Evolutionary conservation across 2,797 vertebrate genomes (phyloP).

Genomic region (Salarias fasciatus): DNA sequence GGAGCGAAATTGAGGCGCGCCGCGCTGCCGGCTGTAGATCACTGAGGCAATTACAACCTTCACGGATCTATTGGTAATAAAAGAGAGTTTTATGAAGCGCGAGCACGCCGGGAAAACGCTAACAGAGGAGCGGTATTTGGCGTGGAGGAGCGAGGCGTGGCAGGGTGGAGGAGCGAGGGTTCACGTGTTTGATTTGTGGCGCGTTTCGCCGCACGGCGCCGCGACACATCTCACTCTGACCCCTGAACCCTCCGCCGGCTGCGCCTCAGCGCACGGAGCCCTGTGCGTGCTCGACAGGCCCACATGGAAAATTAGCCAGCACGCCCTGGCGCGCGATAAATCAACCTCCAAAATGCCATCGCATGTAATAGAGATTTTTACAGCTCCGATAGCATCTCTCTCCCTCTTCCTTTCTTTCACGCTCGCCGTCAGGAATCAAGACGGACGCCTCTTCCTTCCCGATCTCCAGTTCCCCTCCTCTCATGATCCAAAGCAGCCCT

Average conservation of each 20-base stretch:
- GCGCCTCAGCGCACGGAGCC: background rate
- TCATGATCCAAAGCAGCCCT: slow-evolving; percentile 48
- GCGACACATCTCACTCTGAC: slow-evolving; percentile 39
- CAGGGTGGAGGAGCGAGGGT: background rate
- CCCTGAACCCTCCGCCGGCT: slow-evolving; percentile 43
- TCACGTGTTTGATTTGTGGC: slow-evolving; percentile 41
- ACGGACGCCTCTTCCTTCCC: slow-evolving; percentile 12
- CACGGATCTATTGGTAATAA: slow-evolving; percentile 62
- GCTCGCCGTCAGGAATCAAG: slow-evolving; percentile 22
- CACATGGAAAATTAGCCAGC: slow-evolving; percentile 27
- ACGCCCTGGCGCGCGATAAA: slow-evolving; percentile 22
- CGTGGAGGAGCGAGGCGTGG: slow-evolving; percentile 15
- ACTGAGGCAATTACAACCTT: slow-evolving; percentile 69
- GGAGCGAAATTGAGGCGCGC: slow-evolving; percentile 43
- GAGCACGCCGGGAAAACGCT: slow-evolving; percentile 30
- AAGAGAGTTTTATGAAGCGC: slow-evolving; percentile 64
- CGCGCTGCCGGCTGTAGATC: slow-evolving; percentile 54
- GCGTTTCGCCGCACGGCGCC: slow-evolving; percentile 6
- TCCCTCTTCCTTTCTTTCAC: background rate
- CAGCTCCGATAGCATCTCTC: slow-evolving; percentile 40
- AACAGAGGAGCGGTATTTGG: slow-evolving; percentile 30
- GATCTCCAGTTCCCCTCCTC: slow-evolving; percentile 2
- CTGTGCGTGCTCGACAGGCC: slow-evolving; percentile 1
- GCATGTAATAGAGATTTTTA: slow-evolving; percentile 69
- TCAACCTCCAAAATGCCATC: slow-evolving; percentile 25